Evolutionary conservation across 2,113 vertebrate genomes (phyloP).

Genomic region (Sapajus apella): DNA sequence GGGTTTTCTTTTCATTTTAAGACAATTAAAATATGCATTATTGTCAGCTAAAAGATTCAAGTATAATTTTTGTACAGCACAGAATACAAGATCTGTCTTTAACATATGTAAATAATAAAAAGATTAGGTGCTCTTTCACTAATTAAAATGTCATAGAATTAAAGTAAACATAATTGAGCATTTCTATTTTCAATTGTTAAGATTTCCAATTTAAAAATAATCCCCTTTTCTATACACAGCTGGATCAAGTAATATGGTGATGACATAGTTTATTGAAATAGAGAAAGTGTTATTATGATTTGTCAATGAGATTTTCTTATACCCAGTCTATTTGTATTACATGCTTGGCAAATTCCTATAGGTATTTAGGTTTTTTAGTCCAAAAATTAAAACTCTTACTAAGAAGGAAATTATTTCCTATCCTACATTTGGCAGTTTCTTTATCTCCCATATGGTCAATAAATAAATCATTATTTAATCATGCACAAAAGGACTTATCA

Average conservation of each 20-base stretch:
- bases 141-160: conserved; percentile 18
- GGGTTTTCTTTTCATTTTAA: background rate
- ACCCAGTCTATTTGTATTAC: background rate
- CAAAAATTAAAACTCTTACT: background rate
- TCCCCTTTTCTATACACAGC: background rate
- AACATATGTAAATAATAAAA: background rate
- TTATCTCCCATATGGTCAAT: background rate
- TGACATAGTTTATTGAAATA: background rate
- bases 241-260: background rate
- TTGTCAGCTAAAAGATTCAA: background rate
- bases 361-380: background rate
- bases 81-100: background rate
- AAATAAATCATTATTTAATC: background rate
- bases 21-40: background rate
- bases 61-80: background rate
- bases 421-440: background rate
- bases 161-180: background rate
- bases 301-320: background rate
- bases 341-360: background rate
- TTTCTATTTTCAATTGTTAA: conserved; percentile 7
- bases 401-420: background rate
- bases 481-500: background rate
- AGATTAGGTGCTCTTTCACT: background rate
- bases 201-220: conserved; percentile 11
- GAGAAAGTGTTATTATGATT: background rate